These are phyloP conservation scores for Stercorarius parasiticus DNA, from an alignment of 2,113 vertebrate genomes.

Conservation along the genomic window DNA sequence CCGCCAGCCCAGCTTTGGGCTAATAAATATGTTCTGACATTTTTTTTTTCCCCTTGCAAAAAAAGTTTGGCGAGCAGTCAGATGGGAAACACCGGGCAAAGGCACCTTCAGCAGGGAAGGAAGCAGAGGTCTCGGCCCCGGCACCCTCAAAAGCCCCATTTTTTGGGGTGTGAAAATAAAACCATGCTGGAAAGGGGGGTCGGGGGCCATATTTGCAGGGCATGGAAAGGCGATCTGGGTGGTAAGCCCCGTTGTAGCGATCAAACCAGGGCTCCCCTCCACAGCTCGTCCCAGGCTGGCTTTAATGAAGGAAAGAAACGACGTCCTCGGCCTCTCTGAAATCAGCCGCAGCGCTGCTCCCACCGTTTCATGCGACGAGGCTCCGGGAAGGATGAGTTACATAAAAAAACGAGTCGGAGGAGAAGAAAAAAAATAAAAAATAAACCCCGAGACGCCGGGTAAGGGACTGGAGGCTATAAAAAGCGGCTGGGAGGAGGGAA, in stretches of 20 bases:
- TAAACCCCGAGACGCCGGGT: background rate
- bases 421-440: background rate
- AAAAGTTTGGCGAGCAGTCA: background rate
- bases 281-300: background rate
- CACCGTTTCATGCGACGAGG: background rate
- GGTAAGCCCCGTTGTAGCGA: fast-evolving
- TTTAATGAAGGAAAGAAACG: background rate
- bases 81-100: background rate
- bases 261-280: background rate
- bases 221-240: background rate
- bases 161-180: background rate
- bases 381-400: background rate
- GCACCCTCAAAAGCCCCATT: background rate
- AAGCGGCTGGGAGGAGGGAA: constrained; percentile 18
- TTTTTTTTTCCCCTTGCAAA: background rate
- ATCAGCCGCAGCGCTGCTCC: background rate
- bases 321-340: fast-evolving
- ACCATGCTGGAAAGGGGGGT: background rate
- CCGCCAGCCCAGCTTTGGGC: background rate
- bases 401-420: constrained; percentile 15
- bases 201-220: fast-evolving
- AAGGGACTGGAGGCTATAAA: constrained; percentile 33
- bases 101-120: fast-evolving
- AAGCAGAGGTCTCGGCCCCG: background rate
- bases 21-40: background rate